A percentile compares a stretch with the other conserved stretches of the same genome.
Conservation (phyloP, 37 sponge, comb jelly and placozoan genomes). For the Haliclona indistincta region DNA sequence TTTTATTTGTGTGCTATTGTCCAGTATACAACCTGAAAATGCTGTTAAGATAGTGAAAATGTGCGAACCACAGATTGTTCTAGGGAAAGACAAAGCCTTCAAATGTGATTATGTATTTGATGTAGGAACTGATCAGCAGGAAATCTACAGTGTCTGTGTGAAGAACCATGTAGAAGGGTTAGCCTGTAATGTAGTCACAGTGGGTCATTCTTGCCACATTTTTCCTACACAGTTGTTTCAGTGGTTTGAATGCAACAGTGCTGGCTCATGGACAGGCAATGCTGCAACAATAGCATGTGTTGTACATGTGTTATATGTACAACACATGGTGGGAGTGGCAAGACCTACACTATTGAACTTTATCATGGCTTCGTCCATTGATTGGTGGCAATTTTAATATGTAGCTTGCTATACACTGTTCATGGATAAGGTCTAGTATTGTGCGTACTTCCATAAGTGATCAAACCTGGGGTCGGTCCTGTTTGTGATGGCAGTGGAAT, state of each 20-base stretch:
- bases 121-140: slow-evolving; percentile 51
- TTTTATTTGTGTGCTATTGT: too few relatives aligned
- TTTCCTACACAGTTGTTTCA: slow-evolving; percentile 75
- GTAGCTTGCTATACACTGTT: too few relatives aligned
- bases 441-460: too few relatives aligned
- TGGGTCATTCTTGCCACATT: background rate
- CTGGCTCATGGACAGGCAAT: slow-evolving; percentile 95
- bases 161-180: slow-evolving; percentile 84
- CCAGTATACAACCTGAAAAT: slow-evolving; percentile 90
- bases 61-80: slow-evolving; percentile 89
- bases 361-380: too few relatives aligned
- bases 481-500: too few relatives aligned
- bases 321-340: too few relatives aligned
- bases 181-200: slow-evolving; percentile 5
- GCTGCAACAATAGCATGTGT: too few relatives aligned
- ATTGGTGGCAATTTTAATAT: too few relatives aligned
- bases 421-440: too few relatives aligned
- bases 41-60: slow-evolving; percentile 85
- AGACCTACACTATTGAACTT: too few relatives aligned
- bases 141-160: slow-evolving; percentile 63
- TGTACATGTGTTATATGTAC: too few relatives aligned
- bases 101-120: slow-evolving; percentile 96
- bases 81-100: slow-evolving; percentile 94
- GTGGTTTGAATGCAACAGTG: slow-evolving; percentile 95
- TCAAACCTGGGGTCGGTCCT: too few relatives aligned